phyloP scores from a whole-genome alignment of 2,113 vertebrate species.

The Pangasianodon gigas region DNA sequence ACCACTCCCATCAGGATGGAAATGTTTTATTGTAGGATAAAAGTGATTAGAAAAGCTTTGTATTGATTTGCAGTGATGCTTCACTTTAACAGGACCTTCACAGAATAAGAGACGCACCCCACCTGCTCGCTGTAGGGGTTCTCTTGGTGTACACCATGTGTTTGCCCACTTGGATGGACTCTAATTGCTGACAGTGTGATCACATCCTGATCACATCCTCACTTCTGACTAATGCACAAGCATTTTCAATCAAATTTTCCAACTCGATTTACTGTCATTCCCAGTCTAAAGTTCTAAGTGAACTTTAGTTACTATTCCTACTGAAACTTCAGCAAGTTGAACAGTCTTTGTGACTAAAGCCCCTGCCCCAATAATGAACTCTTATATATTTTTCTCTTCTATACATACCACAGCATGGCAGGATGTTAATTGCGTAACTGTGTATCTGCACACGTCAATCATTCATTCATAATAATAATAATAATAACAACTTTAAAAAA shows the following conservation, averaged over 20 bases:
- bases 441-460: neutral
- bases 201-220: neutral
- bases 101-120: neutral
- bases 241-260: neutral
- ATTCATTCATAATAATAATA: constrained; percentile 6
- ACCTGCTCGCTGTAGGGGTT: neutral
- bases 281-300: too few relatives aligned
- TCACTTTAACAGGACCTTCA: neutral
- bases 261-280: neutral
- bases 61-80: neutral
- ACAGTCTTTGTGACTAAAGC: neutral
- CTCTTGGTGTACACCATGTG: neutral
- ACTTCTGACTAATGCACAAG: neutral
- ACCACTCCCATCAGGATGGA: neutral
- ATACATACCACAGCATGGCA: neutral
- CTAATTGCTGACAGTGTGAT: neutral
- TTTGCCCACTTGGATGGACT: neutral
- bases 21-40: neutral
- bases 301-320: neutral
- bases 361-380: neutral
- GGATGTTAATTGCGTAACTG: neutral
- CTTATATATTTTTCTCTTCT: neutral
- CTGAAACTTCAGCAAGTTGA: neutral
- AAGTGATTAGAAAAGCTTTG: neutral
- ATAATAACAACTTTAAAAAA: neutral